Conservation (phyloP, 2,113 vertebrate species). For the Ancistrus triradiatus region DNA sequence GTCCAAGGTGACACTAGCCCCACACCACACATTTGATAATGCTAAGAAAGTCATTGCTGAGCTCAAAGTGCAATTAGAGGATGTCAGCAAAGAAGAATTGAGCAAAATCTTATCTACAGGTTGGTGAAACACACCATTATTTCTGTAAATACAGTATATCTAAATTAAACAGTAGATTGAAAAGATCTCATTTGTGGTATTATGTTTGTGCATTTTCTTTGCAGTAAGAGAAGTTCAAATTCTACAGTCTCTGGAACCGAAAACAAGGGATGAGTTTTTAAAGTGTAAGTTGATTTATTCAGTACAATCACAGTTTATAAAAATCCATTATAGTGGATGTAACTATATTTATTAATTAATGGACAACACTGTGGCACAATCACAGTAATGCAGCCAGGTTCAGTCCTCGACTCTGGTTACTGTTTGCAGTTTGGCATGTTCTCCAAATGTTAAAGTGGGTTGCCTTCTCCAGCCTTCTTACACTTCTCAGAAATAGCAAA, state of each 20-base stretch:
- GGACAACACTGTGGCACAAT: no score
- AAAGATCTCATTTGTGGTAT: not conserved
- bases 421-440: no score
- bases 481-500: no score
- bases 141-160: not conserved
- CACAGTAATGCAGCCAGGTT: no score
- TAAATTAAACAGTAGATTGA: not conserved
- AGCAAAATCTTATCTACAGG: constrained; percentile 65
- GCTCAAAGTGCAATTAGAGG: constrained; percentile 68
- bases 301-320: not conserved
- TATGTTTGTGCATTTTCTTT: not conserved
- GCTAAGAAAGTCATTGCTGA: constrained; percentile 66
- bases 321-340: no score
- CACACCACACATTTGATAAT: constrained; percentile 64
- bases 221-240: constrained; percentile 48
- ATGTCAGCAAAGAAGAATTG: constrained; percentile 63
- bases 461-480: no score
- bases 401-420: no score
- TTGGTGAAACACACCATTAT: constrained; percentile 28
- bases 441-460: no score
- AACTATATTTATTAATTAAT: no score
- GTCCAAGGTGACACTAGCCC: constrained; percentile 59
- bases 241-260: constrained; percentile 53
- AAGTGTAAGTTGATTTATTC: constrained; percentile 57
- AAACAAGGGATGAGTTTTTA: constrained; percentile 63